These are phyloP conservation scores for Ornithorhynchus anatinus DNA, from an alignment of 2,113 vertebrate genomes.

Conservation along the genomic window DNA sequence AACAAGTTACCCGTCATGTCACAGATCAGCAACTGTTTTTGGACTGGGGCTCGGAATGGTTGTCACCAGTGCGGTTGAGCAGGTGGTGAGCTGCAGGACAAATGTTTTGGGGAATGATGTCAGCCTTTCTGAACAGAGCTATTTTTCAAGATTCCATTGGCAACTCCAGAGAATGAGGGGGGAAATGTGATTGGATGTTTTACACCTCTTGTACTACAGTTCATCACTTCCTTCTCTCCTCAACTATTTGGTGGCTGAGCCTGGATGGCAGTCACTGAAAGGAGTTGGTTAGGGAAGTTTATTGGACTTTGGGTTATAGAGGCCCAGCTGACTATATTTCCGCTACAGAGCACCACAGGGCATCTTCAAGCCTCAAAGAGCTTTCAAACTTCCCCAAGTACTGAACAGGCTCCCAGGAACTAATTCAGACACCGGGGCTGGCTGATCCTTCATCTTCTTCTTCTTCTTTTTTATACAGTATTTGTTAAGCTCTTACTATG, in stretches of 20 bases:
- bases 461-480: too few relatives aligned
- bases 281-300: not conserved
- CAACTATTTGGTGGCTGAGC: not conserved
- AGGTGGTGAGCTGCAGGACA: constrained; percentile 3
- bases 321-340: constrained; percentile 6
- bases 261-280: not conserved
- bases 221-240: constrained; percentile 5
- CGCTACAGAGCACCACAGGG: not conserved
- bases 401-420: not conserved
- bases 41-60: constrained; percentile 14
- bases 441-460: not conserved
- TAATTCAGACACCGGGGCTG: not conserved
- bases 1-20: not conserved
- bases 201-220: constrained; percentile 1
- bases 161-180: not conserved
- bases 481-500: too few relatives aligned
- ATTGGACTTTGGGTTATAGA: constrained; percentile 4
- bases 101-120: constrained; percentile 12
- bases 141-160: constrained; percentile 28
- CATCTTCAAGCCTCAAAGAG: not conserved
- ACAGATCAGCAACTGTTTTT: constrained; percentile 14
- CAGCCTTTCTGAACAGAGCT: constrained; percentile 13
- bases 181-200: not conserved
- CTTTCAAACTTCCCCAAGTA: not conserved
- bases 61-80: too few relatives aligned